These are phyloP conservation scores for Machimus atricapillus DNA, from an alignment of 2,888 invertebrate genomes.

Conservation along the genomic window DNA sequence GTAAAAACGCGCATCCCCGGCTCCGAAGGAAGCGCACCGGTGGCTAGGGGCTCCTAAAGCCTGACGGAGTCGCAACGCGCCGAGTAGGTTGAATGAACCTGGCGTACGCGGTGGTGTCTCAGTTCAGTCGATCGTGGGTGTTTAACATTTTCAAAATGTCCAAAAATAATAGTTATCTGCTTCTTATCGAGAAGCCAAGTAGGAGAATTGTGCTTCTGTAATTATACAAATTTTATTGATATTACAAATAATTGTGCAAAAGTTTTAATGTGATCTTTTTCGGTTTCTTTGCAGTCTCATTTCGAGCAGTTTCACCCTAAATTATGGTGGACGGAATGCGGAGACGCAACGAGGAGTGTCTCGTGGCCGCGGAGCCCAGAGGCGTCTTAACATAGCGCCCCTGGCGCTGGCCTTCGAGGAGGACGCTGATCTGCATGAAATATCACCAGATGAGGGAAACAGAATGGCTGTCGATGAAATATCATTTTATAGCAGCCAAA, in stretches of 20 bases:
- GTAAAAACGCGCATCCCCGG: conserved; percentile 5
- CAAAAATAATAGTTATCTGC: background rate
- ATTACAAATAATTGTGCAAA: background rate
- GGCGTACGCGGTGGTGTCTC: conserved; percentile 1
- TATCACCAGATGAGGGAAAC: conserved; percentile 23
- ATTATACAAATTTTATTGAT: background rate
- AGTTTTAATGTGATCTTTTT: conserved; percentile 41
- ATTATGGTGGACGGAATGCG: conserved; percentile 64
- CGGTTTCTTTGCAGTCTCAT: conserved; percentile 63
- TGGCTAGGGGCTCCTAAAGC: background rate
- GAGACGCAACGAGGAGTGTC: conserved; percentile 58
- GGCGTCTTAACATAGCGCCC: conserved; percentile 43
- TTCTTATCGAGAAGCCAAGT: background rate
- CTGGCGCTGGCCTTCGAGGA: conserved; percentile 18
- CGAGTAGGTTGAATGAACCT: conserved; percentile 24
- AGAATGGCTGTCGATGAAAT: conserved; percentile 58
- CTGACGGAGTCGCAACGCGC: background rate
- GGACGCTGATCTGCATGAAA: conserved; percentile 13
- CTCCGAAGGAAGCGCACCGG: background rate
- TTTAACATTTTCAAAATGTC: conserved; percentile 18
- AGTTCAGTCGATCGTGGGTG: background rate
- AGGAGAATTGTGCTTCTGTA: conserved; percentile 18
- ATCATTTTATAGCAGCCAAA: conserved; percentile 58
- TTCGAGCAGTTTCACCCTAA: conserved; percentile 66
- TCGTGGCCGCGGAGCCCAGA: conserved; percentile 35